These are phyloP conservation scores for Clarias fuscus DNA, from an alignment of 2,797 vertebrate species.

Conservation along the genomic window DNA sequence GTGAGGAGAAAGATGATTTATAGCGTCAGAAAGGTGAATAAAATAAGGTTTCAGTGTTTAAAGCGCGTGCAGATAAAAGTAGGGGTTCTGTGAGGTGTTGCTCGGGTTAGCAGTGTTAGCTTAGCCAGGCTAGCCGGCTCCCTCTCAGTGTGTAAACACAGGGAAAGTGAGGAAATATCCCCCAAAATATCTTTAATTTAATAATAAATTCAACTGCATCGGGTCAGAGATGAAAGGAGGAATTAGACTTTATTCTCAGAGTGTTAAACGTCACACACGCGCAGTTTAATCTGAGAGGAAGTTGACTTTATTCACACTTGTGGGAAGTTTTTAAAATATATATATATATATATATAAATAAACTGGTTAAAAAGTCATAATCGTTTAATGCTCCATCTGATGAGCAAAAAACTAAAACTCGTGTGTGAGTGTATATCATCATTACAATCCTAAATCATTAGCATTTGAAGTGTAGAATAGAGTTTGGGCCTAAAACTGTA, in stretches of 20 bases:
- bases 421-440: not conserved
- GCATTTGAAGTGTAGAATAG: not conserved
- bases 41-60: not conserved
- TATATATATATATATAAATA: no score
- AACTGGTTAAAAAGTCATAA: not conserved
- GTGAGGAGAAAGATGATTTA: not conserved
- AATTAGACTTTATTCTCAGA: not conserved
- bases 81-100: not conserved
- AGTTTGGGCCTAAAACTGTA: not conserved
- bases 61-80: not conserved
- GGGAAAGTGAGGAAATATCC: not conserved
- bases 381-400: not conserved
- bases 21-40: accelerated
- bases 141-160: not conserved
- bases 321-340: not conserved
- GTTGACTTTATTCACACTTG: not conserved
- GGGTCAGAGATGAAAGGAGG: not conserved
- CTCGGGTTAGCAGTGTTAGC: constrained; percentile 4
- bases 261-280: not conserved
- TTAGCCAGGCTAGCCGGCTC: not conserved
- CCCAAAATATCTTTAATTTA: not conserved
- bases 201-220: not conserved
- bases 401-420: not conserved
- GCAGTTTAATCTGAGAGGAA: not conserved
- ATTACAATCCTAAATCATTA: not conserved